Evolutionary conservation across 53 echinoderm and acorn worm genomes (phyloP).

Genomic region (Henricia sp.): DNA sequence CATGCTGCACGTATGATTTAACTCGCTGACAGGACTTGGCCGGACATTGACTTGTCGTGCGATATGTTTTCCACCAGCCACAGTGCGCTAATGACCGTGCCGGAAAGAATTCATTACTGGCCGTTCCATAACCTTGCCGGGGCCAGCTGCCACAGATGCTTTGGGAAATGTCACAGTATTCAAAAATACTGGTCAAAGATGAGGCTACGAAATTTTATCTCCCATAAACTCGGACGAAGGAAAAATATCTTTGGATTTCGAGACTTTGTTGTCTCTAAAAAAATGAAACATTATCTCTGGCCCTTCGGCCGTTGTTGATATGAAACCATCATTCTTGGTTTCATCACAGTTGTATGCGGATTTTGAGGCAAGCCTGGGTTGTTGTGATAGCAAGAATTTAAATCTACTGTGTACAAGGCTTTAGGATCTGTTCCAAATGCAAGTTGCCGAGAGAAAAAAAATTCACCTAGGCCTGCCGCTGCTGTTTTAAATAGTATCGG

Average conservation of each 20-base stretch:
- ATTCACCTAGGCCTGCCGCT: background rate
- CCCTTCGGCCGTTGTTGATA: background rate
- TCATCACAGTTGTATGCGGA: no score
- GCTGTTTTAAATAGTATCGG: background rate
- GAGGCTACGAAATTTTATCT: conserved; percentile 1
- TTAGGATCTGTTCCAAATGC: background rate
- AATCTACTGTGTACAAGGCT: conserved; percentile 6
- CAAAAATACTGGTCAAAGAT: conserved; percentile 12
- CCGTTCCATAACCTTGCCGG: conserved; percentile 10
- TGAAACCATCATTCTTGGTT: conserved; percentile 35
- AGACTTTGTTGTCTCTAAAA: background rate
- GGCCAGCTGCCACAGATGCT: conserved; percentile 46
- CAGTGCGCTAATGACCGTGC: conserved; percentile 5
- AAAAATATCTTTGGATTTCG: background rate
- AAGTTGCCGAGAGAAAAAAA: background rate
- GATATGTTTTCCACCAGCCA: conserved; percentile 1
- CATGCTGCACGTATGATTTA: background rate
- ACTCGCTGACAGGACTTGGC: background rate
- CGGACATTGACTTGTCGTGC: conserved; percentile 39
- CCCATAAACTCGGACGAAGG: background rate
- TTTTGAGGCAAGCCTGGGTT: background rate
- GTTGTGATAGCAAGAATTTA: conserved; percentile 8
- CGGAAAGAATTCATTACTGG: conserved; percentile 40
- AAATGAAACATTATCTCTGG: conserved; percentile 5
- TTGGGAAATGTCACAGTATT: conserved; percentile 28